Conservation (phyloP, 2,113 vertebrate genomes). For the Amblyornis subalaris region DNA sequence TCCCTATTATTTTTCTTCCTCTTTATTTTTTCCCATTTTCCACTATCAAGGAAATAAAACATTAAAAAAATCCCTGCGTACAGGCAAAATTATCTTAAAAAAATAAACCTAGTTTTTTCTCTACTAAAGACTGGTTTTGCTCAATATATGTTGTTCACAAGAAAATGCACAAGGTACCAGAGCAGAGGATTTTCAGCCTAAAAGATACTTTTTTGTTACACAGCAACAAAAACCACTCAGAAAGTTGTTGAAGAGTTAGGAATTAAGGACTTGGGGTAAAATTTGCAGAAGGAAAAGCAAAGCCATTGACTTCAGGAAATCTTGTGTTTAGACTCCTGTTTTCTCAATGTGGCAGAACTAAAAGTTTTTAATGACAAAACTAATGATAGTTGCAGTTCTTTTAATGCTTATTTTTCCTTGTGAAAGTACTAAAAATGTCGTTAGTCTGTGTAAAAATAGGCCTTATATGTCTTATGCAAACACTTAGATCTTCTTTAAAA, state of each 20-base stretch:
- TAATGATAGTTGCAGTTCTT: background rate
- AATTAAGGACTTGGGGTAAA: background rate
- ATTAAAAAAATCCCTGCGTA: accelerated
- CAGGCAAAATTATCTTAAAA: background rate
- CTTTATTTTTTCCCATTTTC: background rate
- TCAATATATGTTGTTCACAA: background rate
- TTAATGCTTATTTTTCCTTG: background rate
- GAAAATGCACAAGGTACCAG: background rate
- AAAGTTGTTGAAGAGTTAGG: background rate
- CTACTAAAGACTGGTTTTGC: background rate
- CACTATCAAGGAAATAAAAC: background rate
- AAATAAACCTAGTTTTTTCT: accelerated
- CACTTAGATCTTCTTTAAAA: background rate
- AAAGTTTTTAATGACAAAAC: background rate
- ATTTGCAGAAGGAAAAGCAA: background rate
- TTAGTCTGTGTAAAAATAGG: background rate
- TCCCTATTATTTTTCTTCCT: background rate
- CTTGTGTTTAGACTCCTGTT: background rate
- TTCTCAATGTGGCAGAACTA: background rate
- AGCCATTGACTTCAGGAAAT: background rate
- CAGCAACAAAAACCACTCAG: background rate
- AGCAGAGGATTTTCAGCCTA: background rate
- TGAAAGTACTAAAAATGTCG: background rate
- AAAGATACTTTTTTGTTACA: background rate
- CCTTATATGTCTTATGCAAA: background rate